Conservation (phyloP, 2,113 vertebrate species). For the Elaphurus davidianus region DNA sequence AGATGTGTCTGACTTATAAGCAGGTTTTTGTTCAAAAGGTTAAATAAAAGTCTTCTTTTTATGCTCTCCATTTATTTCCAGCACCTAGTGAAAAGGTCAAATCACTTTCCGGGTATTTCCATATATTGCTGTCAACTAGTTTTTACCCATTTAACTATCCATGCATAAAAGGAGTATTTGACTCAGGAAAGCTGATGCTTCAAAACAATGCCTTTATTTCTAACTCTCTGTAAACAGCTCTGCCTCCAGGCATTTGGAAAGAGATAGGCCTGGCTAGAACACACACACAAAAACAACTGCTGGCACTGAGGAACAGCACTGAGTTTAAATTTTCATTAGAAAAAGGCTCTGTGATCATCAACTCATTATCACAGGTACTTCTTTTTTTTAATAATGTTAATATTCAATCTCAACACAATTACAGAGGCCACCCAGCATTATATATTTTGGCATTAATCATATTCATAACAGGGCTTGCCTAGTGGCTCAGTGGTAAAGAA, state of each 20-base stretch:
- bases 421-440: neutral
- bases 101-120: conserved; percentile 25
- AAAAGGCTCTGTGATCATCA: neutral
- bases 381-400: neutral
- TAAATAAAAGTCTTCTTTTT: conserved; percentile 30
- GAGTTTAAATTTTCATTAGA: neutral
- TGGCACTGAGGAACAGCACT: neutral
- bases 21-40: conserved; percentile 36
- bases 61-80: conserved; percentile 21
- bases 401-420: neutral
- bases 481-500: neutral
- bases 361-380: neutral
- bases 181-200: conserved; percentile 12
- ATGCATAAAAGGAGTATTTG: conserved; percentile 23
- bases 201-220: neutral
- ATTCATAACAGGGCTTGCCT: neutral
- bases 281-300: neutral
- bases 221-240: neutral
- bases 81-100: conserved; percentile 55
- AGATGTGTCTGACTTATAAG: neutral
- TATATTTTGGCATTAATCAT: neutral
- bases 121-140: conserved; percentile 36
- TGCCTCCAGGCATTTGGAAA: neutral
- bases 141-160: neutral
- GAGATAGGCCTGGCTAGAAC: neutral